A percentile compares a stretch with the other conserved stretches of the same genome.
Conservation (phyloP, 2,888 invertebrate species). For the Drosophila atripex region DNA sequence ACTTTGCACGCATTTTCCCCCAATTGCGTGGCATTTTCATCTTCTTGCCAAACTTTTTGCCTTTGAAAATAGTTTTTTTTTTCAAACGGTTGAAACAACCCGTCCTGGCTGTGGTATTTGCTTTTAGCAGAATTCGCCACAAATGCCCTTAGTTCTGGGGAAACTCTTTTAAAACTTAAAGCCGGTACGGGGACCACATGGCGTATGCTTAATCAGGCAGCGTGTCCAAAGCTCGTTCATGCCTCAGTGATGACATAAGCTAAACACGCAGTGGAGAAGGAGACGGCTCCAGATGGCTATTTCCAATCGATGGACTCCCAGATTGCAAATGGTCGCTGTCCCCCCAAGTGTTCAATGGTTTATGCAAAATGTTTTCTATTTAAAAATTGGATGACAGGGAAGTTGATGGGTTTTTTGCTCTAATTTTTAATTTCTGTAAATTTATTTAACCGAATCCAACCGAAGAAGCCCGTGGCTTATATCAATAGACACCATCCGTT, state of each 20-base stretch:
- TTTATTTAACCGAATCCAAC: neutral
- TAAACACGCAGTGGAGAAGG: constrained; percentile 55
- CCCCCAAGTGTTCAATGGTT: neutral
- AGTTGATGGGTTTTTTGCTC: neutral
- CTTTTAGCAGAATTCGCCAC: constrained; percentile 66
- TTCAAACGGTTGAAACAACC: constrained; percentile 37
- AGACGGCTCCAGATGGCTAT: constrained; percentile 7
- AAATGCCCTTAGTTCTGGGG: neutral
- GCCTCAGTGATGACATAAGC: constrained; percentile 72
- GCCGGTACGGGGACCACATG: constrained; percentile 18
- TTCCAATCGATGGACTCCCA: neutral
- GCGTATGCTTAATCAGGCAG: constrained; percentile 64
- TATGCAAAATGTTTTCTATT: neutral
- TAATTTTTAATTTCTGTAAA: neutral
- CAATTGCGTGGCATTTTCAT: constrained; percentile 68
- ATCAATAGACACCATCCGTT: constrained; percentile 4
- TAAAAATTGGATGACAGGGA: neutral
- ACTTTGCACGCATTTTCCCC: constrained; percentile 70
- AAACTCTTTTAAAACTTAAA: constrained; percentile 55
- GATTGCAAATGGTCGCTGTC: neutral
- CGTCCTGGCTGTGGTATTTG: constrained; percentile 66
- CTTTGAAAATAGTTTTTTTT: constrained; percentile 58
- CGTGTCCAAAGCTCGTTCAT: constrained; percentile 69
- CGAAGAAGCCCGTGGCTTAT: neutral
- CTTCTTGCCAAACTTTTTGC: constrained; percentile 59